These are phyloP conservation scores for Acanthis flammea DNA, from an alignment of 2,797 vertebrate species.

Conservation along the genomic window DNA sequence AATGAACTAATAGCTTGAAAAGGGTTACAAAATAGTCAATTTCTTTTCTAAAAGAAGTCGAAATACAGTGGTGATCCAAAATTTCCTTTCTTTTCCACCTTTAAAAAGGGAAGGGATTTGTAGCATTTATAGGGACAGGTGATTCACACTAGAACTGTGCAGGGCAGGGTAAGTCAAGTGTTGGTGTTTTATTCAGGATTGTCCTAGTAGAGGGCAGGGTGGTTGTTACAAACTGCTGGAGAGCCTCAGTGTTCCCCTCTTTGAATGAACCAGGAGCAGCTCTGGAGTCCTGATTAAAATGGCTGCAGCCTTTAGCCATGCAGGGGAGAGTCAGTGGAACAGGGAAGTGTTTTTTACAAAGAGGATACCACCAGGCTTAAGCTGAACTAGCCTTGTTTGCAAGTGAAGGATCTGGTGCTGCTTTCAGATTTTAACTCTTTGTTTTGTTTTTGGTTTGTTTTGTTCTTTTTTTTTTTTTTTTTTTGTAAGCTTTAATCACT, in stretches of 20 bases:
- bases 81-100: not conserved
- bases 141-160: not conserved
- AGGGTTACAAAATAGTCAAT: not conserved
- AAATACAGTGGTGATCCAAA: not conserved
- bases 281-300: constrained; percentile 12
- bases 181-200: rapidly evolving
- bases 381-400: constrained; percentile 70
- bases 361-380: constrained; percentile 63
- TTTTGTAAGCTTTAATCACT: constrained; percentile 86
- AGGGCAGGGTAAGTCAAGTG: not conserved
- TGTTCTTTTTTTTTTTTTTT: constrained; percentile 56
- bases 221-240: not conserved
- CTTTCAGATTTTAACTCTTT: constrained; percentile 72
- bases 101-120: not conserved
- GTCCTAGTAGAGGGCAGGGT: not conserved
- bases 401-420: constrained; percentile 83
- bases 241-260: not conserved
- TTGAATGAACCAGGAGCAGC: not conserved
- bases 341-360: not conserved
- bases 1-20: not conserved
- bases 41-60: not conserved
- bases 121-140: not conserved
- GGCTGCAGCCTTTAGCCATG: not conserved
- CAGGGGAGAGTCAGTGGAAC: not conserved
- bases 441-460: constrained; percentile 23